Evolutionary conservation across 2,113 vertebrate species (phyloP).

Genomic region (Speoplatyrhinus poulsoni): DNA sequence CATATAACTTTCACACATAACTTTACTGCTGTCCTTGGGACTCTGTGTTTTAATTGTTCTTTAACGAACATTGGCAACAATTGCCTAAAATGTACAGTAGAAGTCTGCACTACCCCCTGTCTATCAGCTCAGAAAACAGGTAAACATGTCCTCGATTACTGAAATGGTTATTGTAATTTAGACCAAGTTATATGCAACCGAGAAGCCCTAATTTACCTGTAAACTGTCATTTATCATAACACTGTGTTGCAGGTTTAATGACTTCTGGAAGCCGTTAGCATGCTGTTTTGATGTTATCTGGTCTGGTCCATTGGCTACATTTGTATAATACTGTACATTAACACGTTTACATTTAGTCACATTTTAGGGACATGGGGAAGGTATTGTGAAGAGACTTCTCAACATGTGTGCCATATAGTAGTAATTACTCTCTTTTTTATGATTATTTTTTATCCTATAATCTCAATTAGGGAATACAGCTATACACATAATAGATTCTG

Average conservation of each 20-base stretch:
- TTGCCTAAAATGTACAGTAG: conserved; percentile 9
- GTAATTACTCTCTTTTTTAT: background rate
- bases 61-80: background rate
- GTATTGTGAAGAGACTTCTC: conserved; percentile 30
- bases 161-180: conserved; percentile 8
- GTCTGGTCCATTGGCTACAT: conserved; percentile 57
- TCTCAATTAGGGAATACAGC: too few species aligned
- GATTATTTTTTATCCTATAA: background rate
- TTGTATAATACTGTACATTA: conserved; percentile 63
- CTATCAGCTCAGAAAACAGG: background rate
- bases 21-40: conserved; percentile 28
- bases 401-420: conserved; percentile 46
- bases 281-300: conserved; percentile 60
- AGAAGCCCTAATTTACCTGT: conserved; percentile 50
- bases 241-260: conserved; percentile 51
- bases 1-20: conserved; percentile 6
- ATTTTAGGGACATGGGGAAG: conserved; percentile 11
- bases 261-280: conserved; percentile 61
- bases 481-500: conserved; percentile 1
- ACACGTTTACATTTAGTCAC: conserved; percentile 36
- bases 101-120: conserved; percentile 9
- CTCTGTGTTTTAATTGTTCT: background rate
- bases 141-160: conserved; percentile 1
- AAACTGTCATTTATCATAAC: conserved; percentile 54
- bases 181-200: conserved; percentile 57